A percentile compares a stretch with the other conserved stretches of the same genome.
These are phyloP conservation scores for Hesperia comma DNA, from an alignment of 2,888 invertebrate genomes.

Conservation along the genomic window DNA sequence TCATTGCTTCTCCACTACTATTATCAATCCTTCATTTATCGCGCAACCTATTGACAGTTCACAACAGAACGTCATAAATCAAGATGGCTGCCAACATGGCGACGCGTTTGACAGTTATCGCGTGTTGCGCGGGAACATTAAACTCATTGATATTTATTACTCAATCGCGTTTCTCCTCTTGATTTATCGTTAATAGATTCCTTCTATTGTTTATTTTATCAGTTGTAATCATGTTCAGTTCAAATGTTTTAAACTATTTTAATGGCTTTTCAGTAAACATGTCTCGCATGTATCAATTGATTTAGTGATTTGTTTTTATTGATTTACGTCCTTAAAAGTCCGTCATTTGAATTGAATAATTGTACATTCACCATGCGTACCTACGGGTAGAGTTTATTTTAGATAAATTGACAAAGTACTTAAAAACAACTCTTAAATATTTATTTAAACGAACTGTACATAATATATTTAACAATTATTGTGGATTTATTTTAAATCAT, in stretches of 20 bases:
- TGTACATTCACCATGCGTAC: no score
- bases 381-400: no score
- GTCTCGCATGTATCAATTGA: conserved; percentile 20
- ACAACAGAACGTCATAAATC: conserved; percentile 75
- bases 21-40: conserved; percentile 41
- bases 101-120: conserved; percentile 78
- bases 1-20: conserved; percentile 14
- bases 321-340: not conserved
- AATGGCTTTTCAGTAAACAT: conserved; percentile 27
- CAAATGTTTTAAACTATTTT: conserved; percentile 32
- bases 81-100: conserved; percentile 79
- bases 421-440: no score
- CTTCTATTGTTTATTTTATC: conserved; percentile 73
- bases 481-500: no score
- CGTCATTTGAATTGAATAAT: no score
- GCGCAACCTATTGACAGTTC: conserved; percentile 69
- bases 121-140: conserved; percentile 79
- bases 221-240: conserved; percentile 41
- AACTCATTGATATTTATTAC: conserved; percentile 83
- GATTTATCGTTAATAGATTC: conserved; percentile 79
- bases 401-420: no score
- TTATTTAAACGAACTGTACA: no score
- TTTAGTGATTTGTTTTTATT: conserved; percentile 28
- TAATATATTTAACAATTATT: no score
- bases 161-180: conserved; percentile 74